phyloP scores from a whole-genome alignment of 1,140 invertebrate genomes.

The Bombus superbus region DNA sequence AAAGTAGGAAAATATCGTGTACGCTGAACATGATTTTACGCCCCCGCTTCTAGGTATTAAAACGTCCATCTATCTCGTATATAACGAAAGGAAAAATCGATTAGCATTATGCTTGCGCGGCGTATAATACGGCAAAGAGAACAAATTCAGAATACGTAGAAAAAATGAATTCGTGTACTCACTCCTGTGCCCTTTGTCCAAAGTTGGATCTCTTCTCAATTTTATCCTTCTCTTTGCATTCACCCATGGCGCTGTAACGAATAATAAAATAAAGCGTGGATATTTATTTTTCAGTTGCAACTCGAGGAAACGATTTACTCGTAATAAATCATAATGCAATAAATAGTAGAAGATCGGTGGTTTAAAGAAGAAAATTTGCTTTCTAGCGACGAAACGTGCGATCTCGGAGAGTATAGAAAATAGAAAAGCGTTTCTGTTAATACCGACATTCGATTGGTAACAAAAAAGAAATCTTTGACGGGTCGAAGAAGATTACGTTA shows the following conservation, averaged over 20 bases:
- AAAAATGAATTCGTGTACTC: constrained; percentile 79
- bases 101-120: too few species aligned
- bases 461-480: constrained; percentile 27
- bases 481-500: constrained; percentile 4
- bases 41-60: not conserved
- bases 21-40: not conserved
- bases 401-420: too few species aligned
- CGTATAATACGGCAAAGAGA: too few species aligned
- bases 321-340: not conserved
- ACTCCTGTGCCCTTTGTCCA: constrained; percentile 93
- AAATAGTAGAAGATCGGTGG: too few species aligned
- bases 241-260: constrained; percentile 84
- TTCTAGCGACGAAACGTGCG: too few species aligned
- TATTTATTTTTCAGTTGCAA: not conserved
- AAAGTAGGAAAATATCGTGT: not conserved
- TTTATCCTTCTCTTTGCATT: constrained; percentile 89
- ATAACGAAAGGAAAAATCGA: too few species aligned
- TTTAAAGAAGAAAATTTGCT: too few species aligned
- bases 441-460: not conserved
- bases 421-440: not conserved
- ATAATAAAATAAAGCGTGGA: constrained; percentile 20
- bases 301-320: too few species aligned
- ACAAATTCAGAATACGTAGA: too few species aligned
- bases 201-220: constrained; percentile 88
- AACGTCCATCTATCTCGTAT: too few species aligned